Base-by-base conservation (phyloP, 1,140 invertebrate genomes). In the Philotrypesis tridentata region DNA sequence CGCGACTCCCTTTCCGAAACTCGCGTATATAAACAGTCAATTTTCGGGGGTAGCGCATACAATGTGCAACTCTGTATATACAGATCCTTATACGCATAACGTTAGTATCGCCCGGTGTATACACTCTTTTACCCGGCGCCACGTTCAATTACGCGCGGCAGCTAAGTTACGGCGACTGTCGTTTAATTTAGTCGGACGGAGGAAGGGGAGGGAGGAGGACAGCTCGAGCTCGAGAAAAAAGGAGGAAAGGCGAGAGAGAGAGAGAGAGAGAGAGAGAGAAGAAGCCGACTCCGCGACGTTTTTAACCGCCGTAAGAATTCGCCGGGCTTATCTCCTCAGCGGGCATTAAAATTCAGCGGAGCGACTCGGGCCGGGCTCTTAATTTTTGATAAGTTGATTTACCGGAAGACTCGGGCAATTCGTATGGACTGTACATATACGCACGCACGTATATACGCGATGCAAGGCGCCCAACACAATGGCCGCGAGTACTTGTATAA, bases 361-460 rank as follows among this genome's bases (percentile, higher is more conserved):
- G 43, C 12, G 11, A 29, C 12, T 60, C 25, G 14, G n/a, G 12
- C 5, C 29, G 67, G 14, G 12, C 65, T 71, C 67, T 79, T 79
- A 71, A 79, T 79, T 79, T 63, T 29, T 33, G 78, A 79, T 79
- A 43, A 71, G 68, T 43, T 25, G 61, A 25, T 40, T 40, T 68
- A 68, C 12, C 7, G 27, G 17, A 6, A n/a, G n/a, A n/a, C n/a
- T n/a, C n/a, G n/a, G n/a, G n/a, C n/a, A 27, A 17, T 27, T 48
- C 6, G 33, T 9, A 37, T 9, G 33, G 3, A 5, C 9, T 37
- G 9, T 37, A 37, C 9, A 37, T 5, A 37, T 37, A 37, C 9
- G 9, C 33, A 37, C 9, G 33, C 33, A 37, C 4, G n/a, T n/a
- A n/a, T n/a, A n/a, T n/a, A n/a, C n/a, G n/a, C n/a, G n/a, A n/a